Conservation (phyloP, 2,888 invertebrate genomes). For the Drosophila maculinotata region DNA sequence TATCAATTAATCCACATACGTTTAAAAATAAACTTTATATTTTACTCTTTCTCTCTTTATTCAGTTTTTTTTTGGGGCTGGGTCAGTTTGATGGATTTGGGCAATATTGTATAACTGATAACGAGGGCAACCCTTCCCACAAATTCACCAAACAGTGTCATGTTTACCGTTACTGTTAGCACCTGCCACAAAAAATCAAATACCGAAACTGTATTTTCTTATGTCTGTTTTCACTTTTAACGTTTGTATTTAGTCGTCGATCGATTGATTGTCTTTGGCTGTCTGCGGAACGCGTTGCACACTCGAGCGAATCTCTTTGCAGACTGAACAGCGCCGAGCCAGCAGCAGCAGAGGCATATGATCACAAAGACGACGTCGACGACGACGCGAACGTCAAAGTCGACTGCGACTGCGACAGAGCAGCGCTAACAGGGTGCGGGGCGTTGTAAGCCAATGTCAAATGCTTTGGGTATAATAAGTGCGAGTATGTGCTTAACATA, state of each 20-base stretch:
- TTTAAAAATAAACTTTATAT: neutral
- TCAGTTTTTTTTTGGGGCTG: constrained; percentile 16
- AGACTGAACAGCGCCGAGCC: constrained; percentile 61
- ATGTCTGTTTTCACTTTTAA: constrained; percentile 68
- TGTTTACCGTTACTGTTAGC: constrained; percentile 74
- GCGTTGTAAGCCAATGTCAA: constrained; percentile 55
- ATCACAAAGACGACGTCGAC: constrained; percentile 21
- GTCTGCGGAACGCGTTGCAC: constrained; percentile 52
- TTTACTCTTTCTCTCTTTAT: constrained; percentile 7
- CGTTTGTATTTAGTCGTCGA: constrained; percentile 16
- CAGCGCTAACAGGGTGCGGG: constrained; percentile 9
- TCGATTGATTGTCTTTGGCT: constrained; percentile 10
- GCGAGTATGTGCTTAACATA: neutral
- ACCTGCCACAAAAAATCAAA: constrained; percentile 58
- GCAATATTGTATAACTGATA: constrained; percentile 72
- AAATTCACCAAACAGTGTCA: constrained; percentile 47
- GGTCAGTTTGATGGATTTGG: constrained; percentile 18
- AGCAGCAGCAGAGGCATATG: constrained; percentile 46
- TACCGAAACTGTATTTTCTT: constrained; percentile 27
- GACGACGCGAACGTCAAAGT: constrained; percentile 5
- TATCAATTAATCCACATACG: neutral
- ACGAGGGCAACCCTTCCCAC: constrained; percentile 23
- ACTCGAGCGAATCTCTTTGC: constrained; percentile 67
- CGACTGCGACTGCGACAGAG: constrained; percentile 7
- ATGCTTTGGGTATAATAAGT: constrained; percentile 16